phyloP scores from a whole-genome alignment of 1,140 invertebrate genomes.

The Lepidostoma basale region DNA sequence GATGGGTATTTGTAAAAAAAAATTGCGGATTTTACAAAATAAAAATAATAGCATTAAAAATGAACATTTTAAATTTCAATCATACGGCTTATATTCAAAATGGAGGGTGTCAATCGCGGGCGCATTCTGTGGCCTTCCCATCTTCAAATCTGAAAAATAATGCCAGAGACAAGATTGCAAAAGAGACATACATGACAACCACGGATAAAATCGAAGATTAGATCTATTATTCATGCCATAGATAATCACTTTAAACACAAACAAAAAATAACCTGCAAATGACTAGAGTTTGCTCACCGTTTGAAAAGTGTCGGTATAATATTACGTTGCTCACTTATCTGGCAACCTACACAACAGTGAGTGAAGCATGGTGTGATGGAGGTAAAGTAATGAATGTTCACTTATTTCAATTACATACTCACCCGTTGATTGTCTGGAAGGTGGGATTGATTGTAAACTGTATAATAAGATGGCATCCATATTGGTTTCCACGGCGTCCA shows the following conservation, averaged over 20 bases:
- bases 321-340: too few species aligned
- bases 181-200: conserved; percentile 5
- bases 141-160: conserved; percentile 22
- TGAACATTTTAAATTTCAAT: conserved; percentile 17
- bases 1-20: too few species aligned
- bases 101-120: neutral
- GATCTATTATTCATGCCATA: too few species aligned
- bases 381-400: too few species aligned
- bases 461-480: conserved; percentile 1
- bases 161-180: conserved; percentile 18
- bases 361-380: too few species aligned
- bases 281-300: too few species aligned
- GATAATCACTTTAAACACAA: neutral
- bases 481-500: conserved; percentile 13
- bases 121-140: neutral
- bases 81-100: conserved; percentile 12
- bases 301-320: too few species aligned
- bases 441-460: too few species aligned
- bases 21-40: too few species aligned
- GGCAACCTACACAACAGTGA: too few species aligned
- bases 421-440: too few species aligned
- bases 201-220: neutral
- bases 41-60: conserved; percentile 10
- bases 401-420: neutral
- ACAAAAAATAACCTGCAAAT: neutral